Base-by-base conservation (phyloP, 2,888 invertebrate genomes). In the Gerosis bhagava region DNA sequence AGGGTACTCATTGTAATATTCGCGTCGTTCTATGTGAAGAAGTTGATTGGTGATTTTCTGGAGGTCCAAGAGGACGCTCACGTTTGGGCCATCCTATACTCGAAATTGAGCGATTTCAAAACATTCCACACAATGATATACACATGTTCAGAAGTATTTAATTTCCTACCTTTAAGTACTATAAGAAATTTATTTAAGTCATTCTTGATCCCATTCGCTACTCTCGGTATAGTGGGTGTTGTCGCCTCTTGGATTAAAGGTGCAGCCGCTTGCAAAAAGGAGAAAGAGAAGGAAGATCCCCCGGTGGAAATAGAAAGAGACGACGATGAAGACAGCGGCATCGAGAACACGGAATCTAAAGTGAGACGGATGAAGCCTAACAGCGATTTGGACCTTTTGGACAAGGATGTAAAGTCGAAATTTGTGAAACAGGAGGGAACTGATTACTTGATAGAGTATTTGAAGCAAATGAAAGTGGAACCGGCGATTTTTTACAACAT, bases 81-180 rank as follows among this genome's bases (percentile, higher is more conserved):
- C 64, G 90, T 96, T 3, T 92, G 93, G 72, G 93, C 94, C 50
- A 90, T 96, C 11, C 73, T 96, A 2, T 83, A 82, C 40, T 91
- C 95, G 0, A 96, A 96, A 69, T 90, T 96, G 41, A 90, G 91
- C 0, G 74, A 88, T 56, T 59, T 51, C 21, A 91, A 91, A 59
- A 93, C 91, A 55, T 96, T 96, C 64, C 94, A 96, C 63, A 94
- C 95, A 0, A 72, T 94, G 65, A 72, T 96, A 2, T 96, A 96
- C 62, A 95, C 95, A 0, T 96, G 95, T 70, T 92, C 94, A 0
- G 88, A 91, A 0, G 95, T 94, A 48, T 96, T 95, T 67, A 94
- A 94, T 63, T 95, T 94, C 64, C 67, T 95, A 31, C 92, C 92
- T 0, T 70, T 81, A 36, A 83, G 77, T 13, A 86, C 92, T 0